Percentiles rank a stretch among this genome's conserved stretches.
Conservation (phyloP, 2,888 invertebrate genomes). For the Falcaria lacertinaria region DNA sequence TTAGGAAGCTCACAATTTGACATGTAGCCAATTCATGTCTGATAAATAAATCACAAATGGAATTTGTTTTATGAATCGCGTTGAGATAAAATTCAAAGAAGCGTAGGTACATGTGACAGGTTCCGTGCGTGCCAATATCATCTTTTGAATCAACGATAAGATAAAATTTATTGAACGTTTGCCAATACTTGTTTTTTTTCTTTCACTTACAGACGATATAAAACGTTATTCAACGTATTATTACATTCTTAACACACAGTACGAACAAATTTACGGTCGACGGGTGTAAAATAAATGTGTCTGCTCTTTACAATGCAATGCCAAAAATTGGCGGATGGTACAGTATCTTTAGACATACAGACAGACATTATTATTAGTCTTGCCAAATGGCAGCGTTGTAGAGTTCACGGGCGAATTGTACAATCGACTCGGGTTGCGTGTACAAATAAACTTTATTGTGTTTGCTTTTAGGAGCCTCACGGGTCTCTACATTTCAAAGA, state of each 20-base stretch:
- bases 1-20: too few relatives aligned
- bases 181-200: neutral
- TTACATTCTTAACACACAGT: neutral
- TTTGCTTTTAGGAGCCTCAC: too few relatives aligned
- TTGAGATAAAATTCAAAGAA: neutral
- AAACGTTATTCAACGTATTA: neutral
- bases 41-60: too few relatives aligned
- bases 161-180: neutral
- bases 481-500: too few relatives aligned
- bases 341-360: constrained; percentile 27
- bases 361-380: constrained; percentile 25
- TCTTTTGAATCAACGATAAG: neutral
- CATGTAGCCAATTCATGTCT: too few relatives aligned
- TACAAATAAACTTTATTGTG: too few relatives aligned
- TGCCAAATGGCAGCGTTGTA: constrained; percentile 37
- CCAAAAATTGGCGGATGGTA: constrained; percentile 22
- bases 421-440: constrained; percentile 11
- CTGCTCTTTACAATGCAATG: constrained; percentile 20
- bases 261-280: constrained; percentile 11
- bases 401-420: constrained; percentile 46
- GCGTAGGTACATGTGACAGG: too few relatives aligned
- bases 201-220: neutral
- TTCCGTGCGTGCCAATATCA: neutral
- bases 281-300: constrained; percentile 15
- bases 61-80: neutral